Base-by-base conservation (phyloP, 2,797 vertebrate species). In the Hydrophis major region DNA sequence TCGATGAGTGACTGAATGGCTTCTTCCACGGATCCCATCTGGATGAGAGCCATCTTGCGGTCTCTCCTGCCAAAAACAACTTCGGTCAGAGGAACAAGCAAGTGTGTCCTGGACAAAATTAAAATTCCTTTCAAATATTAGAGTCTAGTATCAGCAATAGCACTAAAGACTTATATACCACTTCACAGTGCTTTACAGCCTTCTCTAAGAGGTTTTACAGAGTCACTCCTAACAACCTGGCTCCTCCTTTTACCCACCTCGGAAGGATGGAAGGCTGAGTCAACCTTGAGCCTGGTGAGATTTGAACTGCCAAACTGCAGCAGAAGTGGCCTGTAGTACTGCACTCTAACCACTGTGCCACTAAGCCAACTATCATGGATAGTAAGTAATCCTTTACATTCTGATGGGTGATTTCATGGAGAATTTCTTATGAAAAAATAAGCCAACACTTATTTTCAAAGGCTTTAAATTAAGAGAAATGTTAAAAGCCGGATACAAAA, bases 41-140 rank as follows among this genome's bases (percentile, higher is more conserved):
- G 99, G 97, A 99, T 99, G 97, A 99, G 97, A 22, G 99, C 99
- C 99, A 99, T 99, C 96, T 99, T 99, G 61, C 98, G 98, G 97
- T 99, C 99, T 97, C 99, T 99, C 98, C 99, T 99, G 96, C 25
- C 10, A 86, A 95, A 57, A 56, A 86, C 1, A 74, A 57, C 22
- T 50, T 0, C 1, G 16, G 8, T 90, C 14, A 91, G 83, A 20
- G 20, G 14, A 6, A 4, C 42, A 53, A 18, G 37, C 89, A 66
- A 28, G 20, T 28, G 12, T 1, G 47, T 3, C 13, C 8, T 53
- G 4, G 47, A 10, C 47, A 22, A 53, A 53, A n/a, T 12, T 32
- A n/a, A 53, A 53, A 27, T 69, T 90, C 42, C 25, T 28, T 20
- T n/a, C 61, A 90, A 53, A 69, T 28, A 69, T 18, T 12, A 55